These are phyloP conservation scores for Tenebrosternarchus preto DNA, from an alignment of 2,113 vertebrate species.

Conservation along the genomic window DNA sequence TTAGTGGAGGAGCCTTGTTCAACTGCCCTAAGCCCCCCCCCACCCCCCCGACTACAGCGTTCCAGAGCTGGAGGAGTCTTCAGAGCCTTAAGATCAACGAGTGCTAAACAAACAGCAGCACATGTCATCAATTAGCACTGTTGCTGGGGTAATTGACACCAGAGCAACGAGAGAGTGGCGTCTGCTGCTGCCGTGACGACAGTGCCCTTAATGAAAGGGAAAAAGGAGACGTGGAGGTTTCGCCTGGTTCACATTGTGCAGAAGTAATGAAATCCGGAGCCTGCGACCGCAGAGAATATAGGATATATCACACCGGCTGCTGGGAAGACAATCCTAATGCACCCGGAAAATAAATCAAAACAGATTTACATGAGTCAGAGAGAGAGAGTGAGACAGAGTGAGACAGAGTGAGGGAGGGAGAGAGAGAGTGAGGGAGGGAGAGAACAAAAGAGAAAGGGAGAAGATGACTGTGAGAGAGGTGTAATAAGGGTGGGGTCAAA, in stretches of 20 bases:
- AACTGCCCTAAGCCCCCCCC: no score
- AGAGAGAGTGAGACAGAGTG: background rate
- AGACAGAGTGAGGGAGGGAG: background rate
- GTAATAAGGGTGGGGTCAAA: background rate
- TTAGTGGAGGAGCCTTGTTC: background rate
- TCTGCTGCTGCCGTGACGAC: slow-evolving; percentile 8
- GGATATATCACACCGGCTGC: slow-evolving; percentile 34
- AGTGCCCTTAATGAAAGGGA: slow-evolving; percentile 1
- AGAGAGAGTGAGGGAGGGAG: background rate
- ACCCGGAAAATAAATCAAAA: slow-evolving; percentile 35
- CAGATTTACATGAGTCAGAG: slow-evolving; percentile 32
- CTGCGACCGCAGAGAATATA: slow-evolving; percentile 41
- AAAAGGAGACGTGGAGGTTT: background rate
- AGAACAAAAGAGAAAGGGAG: background rate
- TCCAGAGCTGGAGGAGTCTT: no score
- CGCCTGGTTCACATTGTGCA: slow-evolving; percentile 31
- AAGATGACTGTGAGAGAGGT: background rate
- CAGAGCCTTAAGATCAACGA: slow-evolving; percentile 40
- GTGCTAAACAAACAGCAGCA: slow-evolving; percentile 42
- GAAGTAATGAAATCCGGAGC: slow-evolving; percentile 45
- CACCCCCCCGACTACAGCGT: no score
- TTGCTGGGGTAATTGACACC: slow-evolving; percentile 54
- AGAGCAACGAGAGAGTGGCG: slow-evolving; percentile 42
- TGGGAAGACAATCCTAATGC: slow-evolving; percentile 33
- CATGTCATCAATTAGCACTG: slow-evolving; percentile 55